Evolutionary conservation across 1,140 invertebrate species (phyloP), one percentile per base, ranked within the genome.

Genomic region (Globodera ellingtonae): DNA sequence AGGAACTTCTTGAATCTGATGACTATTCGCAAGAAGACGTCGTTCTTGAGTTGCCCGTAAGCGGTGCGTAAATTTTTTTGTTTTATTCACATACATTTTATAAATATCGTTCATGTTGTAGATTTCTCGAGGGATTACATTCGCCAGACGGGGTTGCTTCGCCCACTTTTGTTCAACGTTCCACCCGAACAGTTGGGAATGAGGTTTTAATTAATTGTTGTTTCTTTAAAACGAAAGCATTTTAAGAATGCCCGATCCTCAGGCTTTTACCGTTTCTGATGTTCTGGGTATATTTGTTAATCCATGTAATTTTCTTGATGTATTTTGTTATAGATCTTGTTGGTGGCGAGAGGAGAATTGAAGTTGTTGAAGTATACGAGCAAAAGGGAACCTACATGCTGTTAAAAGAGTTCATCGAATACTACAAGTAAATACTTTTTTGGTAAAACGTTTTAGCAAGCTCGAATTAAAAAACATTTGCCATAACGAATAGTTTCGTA

Each of bases 331-430:
- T 48, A 79, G 70, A 82, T n/a, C 46, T 52, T 18, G 82, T 83
- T n/a, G 81, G 81, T 13, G 71, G 73, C 6, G 69, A 72, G 8
- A 21, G 80, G 21, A 84, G 75, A 56, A 82, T 82, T 21, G 81
- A 82, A 78, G 81, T 82, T 66, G 81, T 82, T 5, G 79, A 82
- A 56, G 81, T 82, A 7, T 70, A 70, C 81, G 79, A 84, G n/a
- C 81, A 82, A 71, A 82, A 83, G 21, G 81, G 81, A 0, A 69
- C 48, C n/a, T 50, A 70, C 6, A 82, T 82, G 81, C 75, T 69
- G 47, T 24, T 82, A 47, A 75, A 65, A 18, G 81, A 82, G 21
- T 82, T 82, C 46, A 72, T 82, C 50, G 50, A 82, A 15, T 82
- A 82, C 47, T 82, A 82, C 71, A 83, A 72, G 81, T 82, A 84